phyloP scores from a whole-genome alignment of 1,140 invertebrate genomes.

The Microplitis mediator region DNA sequence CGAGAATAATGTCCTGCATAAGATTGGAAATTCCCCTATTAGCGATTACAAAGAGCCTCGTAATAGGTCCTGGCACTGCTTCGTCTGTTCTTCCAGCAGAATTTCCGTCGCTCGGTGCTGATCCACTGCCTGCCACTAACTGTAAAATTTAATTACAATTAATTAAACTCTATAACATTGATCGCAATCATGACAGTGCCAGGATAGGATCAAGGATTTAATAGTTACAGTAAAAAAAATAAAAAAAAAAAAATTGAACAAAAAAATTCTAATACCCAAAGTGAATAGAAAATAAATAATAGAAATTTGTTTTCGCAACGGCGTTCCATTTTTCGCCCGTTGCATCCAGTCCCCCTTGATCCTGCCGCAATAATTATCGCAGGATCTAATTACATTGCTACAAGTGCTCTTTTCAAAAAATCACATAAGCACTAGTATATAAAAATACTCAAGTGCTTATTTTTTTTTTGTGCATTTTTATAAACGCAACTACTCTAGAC shows the following conservation, averaged over 20 bases:
- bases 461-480: too few species aligned
- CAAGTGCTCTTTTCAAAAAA: neutral
- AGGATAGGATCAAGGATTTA: conserved; percentile 3
- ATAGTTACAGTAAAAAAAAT: conserved; percentile 5
- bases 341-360: conserved; percentile 43
- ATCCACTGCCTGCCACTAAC: conserved; percentile 71
- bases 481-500: too few species aligned
- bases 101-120: conserved; percentile 66
- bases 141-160: conserved; percentile 53
- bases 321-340: conserved; percentile 30
- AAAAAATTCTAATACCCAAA: neutral
- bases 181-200: neutral
- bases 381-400: conserved; percentile 5
- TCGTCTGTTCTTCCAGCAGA: conserved; percentile 67
- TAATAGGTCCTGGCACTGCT: conserved; percentile 83
- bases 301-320: conserved; percentile 26
- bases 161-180: neutral
- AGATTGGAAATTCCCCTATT: conserved; percentile 83
- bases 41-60: conserved; percentile 81
- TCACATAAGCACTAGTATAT: too few species aligned
- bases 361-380: conserved; percentile 45
- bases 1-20: conserved; percentile 83
- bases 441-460: too few species aligned
- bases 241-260: neutral
- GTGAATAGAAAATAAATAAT: conserved; percentile 13